Evolutionary conservation across 1,140 invertebrate genomes (phyloP), one percentile per base, ranked within the genome.

Genomic region (Sitophilus oryzae): DNA sequence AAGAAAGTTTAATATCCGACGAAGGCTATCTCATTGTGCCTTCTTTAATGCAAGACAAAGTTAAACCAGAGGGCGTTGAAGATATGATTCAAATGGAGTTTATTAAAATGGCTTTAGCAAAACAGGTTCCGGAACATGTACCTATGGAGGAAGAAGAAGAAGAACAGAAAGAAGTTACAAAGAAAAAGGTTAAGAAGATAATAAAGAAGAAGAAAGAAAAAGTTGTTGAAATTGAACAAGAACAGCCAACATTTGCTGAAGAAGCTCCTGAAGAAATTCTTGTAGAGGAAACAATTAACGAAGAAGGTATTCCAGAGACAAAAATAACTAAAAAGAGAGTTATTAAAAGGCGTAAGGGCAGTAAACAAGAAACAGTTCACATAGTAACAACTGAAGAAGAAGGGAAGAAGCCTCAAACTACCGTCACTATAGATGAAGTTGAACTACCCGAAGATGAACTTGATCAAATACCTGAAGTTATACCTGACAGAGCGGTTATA

Each of bases 351-450:
- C 57, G 61, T 19, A 67, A 66, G 53, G 66, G 73, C 18, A 59
- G 66, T 5, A 72, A 72, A 47, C 59, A 76, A 59, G 70, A 78
- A 66, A 68, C 73, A 0, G 75, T 70, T 9, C 72, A 76, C 65
- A 74, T 75, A 44, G 67, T 72, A 16, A 76, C 75, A 15, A 62
- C 75, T 43, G 70, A 77, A 67, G 73, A 76, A 65, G 73, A 76
- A 49, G 68, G 71, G 44, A 69, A 75, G 58, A 52, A 63, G 22
- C 69, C 73, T 14, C 56, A 74, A 45, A 70, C 63, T 6, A 71
- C 60, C 15, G 66, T 75, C 52, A 72, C 74, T 18, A 49, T 65
- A 34, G 61, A 62, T 44, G 58, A 63, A 58, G 34, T 46, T 40
- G 59, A 61, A 3, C 14, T 45, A 10, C 10, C 53, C 21, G 42